Percentiles rank a stretch among this genome's conserved stretches.
These are phyloP conservation scores for Sturnira hondurensis DNA, from an alignment of 2,113 vertebrate species.

Conservation along the genomic window DNA sequence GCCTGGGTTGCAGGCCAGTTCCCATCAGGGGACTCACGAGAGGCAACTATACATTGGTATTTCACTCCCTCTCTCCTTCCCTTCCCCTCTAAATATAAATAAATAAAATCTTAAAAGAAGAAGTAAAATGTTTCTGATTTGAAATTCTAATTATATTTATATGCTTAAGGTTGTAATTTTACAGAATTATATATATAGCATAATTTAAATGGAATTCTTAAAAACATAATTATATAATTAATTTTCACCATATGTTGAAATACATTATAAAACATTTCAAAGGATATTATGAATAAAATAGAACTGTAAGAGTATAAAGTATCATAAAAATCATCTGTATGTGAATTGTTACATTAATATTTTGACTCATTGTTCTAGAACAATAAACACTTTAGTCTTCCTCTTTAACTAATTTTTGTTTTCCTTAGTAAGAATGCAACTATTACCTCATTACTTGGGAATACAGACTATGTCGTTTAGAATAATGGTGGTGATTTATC, in stretches of 20 bases:
- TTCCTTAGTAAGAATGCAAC: neutral
- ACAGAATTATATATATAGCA: neutral
- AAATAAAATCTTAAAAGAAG: too few species aligned
- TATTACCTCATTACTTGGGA: neutral
- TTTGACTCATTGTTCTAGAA: neutral
- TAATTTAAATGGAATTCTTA: neutral
- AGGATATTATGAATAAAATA: neutral
- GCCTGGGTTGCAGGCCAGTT: too few species aligned
- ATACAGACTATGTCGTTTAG: neutral
- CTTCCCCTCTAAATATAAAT: too few species aligned
- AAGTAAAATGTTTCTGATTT: neutral
- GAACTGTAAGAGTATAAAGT: neutral
- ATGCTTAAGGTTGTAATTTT: neutral
- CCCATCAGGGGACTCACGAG: too few species aligned
- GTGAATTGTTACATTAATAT: constrained; percentile 14
- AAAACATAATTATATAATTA: neutral
- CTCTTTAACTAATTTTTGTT: neutral
- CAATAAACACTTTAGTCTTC: neutral
- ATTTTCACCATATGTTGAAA: neutral
- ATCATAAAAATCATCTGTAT: neutral
- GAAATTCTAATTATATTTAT: neutral
- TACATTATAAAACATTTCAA: neutral
- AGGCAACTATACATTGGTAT: too few species aligned
- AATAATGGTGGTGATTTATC: constrained; percentile 53
- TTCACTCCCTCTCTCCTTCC: too few species aligned